phyloP scores from a whole-genome alignment of 2,113 vertebrate genomes.

The Bubo scandiacus region DNA sequence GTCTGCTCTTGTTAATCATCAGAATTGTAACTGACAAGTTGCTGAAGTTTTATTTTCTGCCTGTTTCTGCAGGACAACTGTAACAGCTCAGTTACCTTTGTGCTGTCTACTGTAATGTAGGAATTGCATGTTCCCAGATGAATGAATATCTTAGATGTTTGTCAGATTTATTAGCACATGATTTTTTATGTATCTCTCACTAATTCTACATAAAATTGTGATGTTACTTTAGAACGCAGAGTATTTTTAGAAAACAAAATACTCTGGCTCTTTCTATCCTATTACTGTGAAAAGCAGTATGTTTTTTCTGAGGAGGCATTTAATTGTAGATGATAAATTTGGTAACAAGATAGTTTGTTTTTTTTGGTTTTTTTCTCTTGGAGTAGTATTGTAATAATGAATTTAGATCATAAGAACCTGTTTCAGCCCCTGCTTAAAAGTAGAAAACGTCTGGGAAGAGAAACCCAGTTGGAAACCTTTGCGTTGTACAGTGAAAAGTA shows the following conservation, averaged over 20 bases:
- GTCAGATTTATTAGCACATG: not conserved
- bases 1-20: constrained; percentile 26
- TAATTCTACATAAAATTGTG: not conserved
- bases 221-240: not conserved
- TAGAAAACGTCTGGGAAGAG: not conserved
- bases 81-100: not conserved
- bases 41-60: not conserved
- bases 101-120: not conserved
- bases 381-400: not conserved
- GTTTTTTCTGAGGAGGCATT: not conserved
- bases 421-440: not conserved
- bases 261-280: not conserved
- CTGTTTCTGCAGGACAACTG: not conserved
- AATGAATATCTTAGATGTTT: not conserved
- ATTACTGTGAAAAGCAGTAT: not conserved
- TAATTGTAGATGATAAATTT: not conserved
- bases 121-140: not conserved
- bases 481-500: not conserved
- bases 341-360: not conserved
- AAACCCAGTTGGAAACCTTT: not conserved
- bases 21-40: not conserved
- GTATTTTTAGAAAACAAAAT: not conserved
- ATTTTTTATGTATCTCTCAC: not conserved
- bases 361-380: not conserved
- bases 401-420: not conserved